These are phyloP conservation scores for Hydrotaea diabolus DNA, from an alignment of 2,888 invertebrate species.

Conservation along the genomic window DNA sequence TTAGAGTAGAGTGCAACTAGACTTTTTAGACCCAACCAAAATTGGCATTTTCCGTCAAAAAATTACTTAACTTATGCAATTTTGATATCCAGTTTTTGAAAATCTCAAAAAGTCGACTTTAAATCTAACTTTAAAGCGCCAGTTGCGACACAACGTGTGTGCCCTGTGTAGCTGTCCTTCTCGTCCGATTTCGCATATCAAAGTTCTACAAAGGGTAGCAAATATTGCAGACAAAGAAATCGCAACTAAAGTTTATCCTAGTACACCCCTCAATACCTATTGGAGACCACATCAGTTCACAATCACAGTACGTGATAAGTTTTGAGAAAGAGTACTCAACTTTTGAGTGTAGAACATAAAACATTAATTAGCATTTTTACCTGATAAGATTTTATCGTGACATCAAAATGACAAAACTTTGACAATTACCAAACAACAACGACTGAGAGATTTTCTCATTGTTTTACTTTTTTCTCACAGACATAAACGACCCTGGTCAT, in stretches of 20 bases:
- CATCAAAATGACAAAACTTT: conserved; percentile 15
- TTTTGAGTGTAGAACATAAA: background rate
- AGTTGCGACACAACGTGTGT: too few species aligned
- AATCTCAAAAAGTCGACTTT: too few species aligned
- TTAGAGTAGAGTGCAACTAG: too few species aligned
- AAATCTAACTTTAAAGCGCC: too few species aligned
- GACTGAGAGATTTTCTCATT: background rate
- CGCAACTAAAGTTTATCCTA: background rate
- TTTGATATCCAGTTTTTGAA: too few species aligned
- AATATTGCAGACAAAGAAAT: too few species aligned
- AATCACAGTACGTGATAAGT: background rate
- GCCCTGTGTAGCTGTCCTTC: too few species aligned
- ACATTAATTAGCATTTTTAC: conserved; percentile 13
- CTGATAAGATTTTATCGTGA: conserved; percentile 14
- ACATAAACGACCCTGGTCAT: conserved; percentile 10
- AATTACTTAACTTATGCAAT: too few species aligned
- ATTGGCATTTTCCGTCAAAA: too few species aligned
- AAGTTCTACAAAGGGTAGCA: too few species aligned
- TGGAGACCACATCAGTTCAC: background rate
- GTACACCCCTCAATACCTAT: background rate
- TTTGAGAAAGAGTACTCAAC: background rate
- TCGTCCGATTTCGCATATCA: too few species aligned
- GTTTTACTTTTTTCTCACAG: background rate
- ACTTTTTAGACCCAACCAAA: too few species aligned
- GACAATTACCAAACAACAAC: conserved; percentile 14